phyloP scores from a whole-genome alignment of 2,888 invertebrate species.

The Chydorus sphaericus region DNA sequence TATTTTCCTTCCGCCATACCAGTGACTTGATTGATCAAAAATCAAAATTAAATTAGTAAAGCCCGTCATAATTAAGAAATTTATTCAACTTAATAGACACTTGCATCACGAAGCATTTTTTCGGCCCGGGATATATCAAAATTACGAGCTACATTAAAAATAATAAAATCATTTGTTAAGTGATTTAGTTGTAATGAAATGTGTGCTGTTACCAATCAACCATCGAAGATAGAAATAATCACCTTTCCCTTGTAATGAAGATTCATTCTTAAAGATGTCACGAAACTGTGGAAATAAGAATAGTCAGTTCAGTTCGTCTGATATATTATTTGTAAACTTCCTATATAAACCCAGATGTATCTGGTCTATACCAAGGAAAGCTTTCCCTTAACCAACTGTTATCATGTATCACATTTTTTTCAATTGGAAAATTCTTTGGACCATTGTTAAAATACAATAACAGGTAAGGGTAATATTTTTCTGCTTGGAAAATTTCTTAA shows the following conservation, averaged over 20 bases:
- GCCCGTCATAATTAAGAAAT: conserved; percentile 5
- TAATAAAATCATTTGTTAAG: not conserved
- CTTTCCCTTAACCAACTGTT: too few species aligned
- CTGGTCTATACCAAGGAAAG: not conserved
- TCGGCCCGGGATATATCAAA: not conserved
- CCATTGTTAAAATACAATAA: too few species aligned
- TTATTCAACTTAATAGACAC: conserved; percentile 31
- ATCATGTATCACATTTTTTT: too few species aligned
- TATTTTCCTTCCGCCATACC: too few species aligned
- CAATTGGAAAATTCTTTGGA: too few species aligned
- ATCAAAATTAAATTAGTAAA: not conserved
- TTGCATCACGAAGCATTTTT: conserved; percentile 7
- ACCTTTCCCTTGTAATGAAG: too few species aligned
- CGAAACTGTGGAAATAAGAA: conserved; percentile 31
- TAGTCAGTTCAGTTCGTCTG: conserved; percentile 35
- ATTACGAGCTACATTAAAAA: not conserved
- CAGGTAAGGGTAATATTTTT: too few species aligned
- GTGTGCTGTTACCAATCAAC: conserved; percentile 22
- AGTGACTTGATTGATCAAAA: too few species aligned
- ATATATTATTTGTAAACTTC: too few species aligned
- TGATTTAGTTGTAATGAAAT: conserved; percentile 25
- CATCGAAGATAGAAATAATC: not conserved
- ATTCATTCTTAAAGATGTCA: too few species aligned
- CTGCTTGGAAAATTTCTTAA: too few species aligned
- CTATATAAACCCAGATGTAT: conserved; percentile 22